These are phyloP conservation scores for Chrysochloris asiatica DNA, from an alignment of 2,113 vertebrate species.

Conservation along the genomic window DNA sequence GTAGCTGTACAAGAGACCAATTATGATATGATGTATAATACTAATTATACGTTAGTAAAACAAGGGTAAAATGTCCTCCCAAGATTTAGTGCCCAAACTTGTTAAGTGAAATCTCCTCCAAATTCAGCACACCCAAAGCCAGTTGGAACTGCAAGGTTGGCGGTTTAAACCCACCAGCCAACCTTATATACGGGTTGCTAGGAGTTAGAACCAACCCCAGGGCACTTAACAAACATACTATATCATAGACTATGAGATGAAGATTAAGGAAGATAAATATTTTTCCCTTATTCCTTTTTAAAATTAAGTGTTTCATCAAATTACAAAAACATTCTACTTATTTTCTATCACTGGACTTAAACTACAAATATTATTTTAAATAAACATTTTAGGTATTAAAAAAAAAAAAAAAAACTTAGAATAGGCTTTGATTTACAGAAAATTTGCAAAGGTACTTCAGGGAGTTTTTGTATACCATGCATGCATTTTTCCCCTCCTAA, in stretches of 20 bases:
- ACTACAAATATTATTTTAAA: constrained; percentile 8
- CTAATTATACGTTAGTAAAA: constrained; percentile 1
- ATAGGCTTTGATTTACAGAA: not conserved
- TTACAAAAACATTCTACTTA: not conserved
- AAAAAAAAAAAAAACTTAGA: too few relatives aligned
- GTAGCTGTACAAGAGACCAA: not conserved
- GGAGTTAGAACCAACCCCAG: too few relatives aligned
- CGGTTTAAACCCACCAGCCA: too few relatives aligned
- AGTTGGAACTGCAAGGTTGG: too few relatives aligned
- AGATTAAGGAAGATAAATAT: not conserved
- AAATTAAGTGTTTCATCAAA: constrained; percentile 8
- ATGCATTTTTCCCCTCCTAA: not conserved
- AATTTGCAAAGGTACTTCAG: not conserved
- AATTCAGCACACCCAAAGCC: not conserved
- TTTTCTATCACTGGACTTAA: constrained; percentile 29
- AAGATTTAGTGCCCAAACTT: not conserved
- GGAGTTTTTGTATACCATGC: too few relatives aligned
- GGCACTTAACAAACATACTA: not conserved
- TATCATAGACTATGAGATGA: constrained; percentile 14
- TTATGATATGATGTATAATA: not conserved
- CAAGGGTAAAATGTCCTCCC: constrained; percentile 1
- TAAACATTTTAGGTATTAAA: not conserved
- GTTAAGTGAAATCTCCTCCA: not conserved
- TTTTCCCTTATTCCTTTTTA: constrained; percentile 20
- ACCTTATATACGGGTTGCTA: too few relatives aligned